phyloP scores from a whole-genome alignment of 2,888 invertebrate species.

The Drosophila silvestris region DNA sequence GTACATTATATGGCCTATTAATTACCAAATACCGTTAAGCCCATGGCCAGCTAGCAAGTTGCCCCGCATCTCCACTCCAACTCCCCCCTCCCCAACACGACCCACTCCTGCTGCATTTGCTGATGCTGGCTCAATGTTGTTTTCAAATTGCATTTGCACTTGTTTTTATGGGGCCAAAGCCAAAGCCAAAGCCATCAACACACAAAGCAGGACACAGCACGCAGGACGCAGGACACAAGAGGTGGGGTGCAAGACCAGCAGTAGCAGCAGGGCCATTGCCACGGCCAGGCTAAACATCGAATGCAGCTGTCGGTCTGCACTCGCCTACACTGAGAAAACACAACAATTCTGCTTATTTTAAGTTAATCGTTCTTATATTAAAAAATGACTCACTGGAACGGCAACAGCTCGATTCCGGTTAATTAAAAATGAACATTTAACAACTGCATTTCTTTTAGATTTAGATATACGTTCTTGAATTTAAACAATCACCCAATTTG shows the following conservation, averaged over 20 bases:
- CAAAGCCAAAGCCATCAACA: conserved; percentile 12
- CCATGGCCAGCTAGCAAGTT: conserved; percentile 53
- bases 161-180: conserved; percentile 72
- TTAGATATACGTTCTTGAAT: no score
- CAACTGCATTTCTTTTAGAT: neutral
- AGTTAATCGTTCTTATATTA: neutral
- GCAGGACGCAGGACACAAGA: conserved; percentile 3
- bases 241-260: conserved; percentile 2
- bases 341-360: neutral
- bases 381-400: neutral
- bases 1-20: conserved; percentile 80
- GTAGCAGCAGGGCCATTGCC: conserved; percentile 11
- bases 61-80: neutral
- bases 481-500: neutral
- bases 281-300: conserved; percentile 44
- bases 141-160: conserved; percentile 79
- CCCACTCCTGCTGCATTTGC: neutral
- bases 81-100: neutral
- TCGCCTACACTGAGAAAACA: conserved; percentile 17
- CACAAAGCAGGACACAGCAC: conserved; percentile 4
- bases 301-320: conserved; percentile 56
- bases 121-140: conserved; percentile 57
- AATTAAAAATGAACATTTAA: neutral
- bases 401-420: neutral
- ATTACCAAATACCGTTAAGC: conserved; percentile 75